A percentile compares a stretch with the other conserved stretches of the same genome.
Evolutionary conservation across 2,888 invertebrate genomes (phyloP).

Genomic region (Dicyrtomina minuta): DNA sequence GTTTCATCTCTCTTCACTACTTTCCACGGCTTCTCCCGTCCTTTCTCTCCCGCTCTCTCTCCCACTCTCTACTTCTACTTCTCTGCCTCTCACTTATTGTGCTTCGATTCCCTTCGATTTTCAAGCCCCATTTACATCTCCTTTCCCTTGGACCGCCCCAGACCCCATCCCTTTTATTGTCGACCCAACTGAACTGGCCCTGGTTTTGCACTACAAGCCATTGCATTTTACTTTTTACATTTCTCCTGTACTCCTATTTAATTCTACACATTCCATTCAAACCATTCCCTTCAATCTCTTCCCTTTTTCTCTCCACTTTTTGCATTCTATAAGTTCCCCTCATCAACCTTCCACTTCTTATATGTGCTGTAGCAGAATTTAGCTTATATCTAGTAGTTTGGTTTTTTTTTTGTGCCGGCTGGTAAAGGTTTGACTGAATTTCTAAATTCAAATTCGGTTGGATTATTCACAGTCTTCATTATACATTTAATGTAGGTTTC

Average conservation of each 20-base stretch:
- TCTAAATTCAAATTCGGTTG: too few relatives aligned
- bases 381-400: too few relatives aligned
- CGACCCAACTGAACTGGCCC: slow-evolving; percentile 19
- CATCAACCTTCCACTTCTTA: slow-evolving; percentile 19
- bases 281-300: too few relatives aligned
- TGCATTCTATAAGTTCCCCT: slow-evolving; percentile 25
- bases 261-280: slow-evolving; percentile 13
- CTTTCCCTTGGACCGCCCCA: slow-evolving; percentile 28
- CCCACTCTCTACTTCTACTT: slow-evolving; percentile 10
- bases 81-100: slow-evolving; percentile 32
- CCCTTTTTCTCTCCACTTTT: slow-evolving; percentile 12
- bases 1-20: slow-evolving; percentile 36
- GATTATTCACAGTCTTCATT: too few relatives aligned
- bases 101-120: slow-evolving; percentile 35
- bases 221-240: slow-evolving; percentile 25
- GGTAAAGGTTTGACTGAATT: too few relatives aligned
- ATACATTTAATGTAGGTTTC: too few relatives aligned
- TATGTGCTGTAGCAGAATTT: too few relatives aligned
- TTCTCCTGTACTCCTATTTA: slow-evolving; percentile 6
- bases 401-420: too few relatives aligned
- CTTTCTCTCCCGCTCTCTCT: slow-evolving; percentile 5
- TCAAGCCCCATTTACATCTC: slow-evolving; percentile 31
- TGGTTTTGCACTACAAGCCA: slow-evolving; percentile 20
- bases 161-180: slow-evolving; percentile 27
- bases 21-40: slow-evolving; percentile 3